Base-by-base conservation (phyloP, 2,113 vertebrate species). In the Myiagra hebetior region DNA sequence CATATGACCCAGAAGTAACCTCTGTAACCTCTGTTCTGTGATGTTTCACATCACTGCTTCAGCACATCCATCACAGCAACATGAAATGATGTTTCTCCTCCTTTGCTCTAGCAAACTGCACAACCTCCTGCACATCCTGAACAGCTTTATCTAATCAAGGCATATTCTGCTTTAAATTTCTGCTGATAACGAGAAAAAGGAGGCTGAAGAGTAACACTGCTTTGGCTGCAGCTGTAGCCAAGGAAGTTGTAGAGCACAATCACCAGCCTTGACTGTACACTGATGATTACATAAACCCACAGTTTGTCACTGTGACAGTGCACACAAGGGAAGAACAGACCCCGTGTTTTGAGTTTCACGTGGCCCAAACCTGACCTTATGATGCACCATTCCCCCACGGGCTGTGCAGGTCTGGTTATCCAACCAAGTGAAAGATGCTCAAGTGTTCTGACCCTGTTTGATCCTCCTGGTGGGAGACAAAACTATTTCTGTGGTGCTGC, bases 161-260 rank as follows among this genome's bases (percentile, higher is more conserved):
- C 37, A 11, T 10, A 67, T 35, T 80, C n/a, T 10, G 3, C 33
- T 74, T 88, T 74, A 85, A 56, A 56, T 50, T 93, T 74, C 50
- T 85, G 69, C 64, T 3, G 24, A n/a, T 55, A 63, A 42, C 8
- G 10, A 35, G 52, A 12, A 79, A 86, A 76, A 79, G 31, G 59
- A 85, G 44, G 33, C 59, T 35, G 23, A 77, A 68, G 44, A 31
- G 42, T n/a, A 77, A 7, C 0, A 0, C 10, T 68, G 78, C 87
- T 91, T 50, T 90, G 82, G 82, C 68, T 92, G 73, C 92, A 89
- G 72, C 85, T 81, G 53, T 76, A 70, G 42, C 77, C 46, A 30
- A 63, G 73, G 35, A 87, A 81, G 63, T 23, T 49, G 21, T 21
- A 42, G 31, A 84, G 63, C 1, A 2, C 63, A 73, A 10, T 72